Evolutionary conservation across 2,888 invertebrate species (phyloP).

Genomic region (Pycnomerus fuliginosus): DNA sequence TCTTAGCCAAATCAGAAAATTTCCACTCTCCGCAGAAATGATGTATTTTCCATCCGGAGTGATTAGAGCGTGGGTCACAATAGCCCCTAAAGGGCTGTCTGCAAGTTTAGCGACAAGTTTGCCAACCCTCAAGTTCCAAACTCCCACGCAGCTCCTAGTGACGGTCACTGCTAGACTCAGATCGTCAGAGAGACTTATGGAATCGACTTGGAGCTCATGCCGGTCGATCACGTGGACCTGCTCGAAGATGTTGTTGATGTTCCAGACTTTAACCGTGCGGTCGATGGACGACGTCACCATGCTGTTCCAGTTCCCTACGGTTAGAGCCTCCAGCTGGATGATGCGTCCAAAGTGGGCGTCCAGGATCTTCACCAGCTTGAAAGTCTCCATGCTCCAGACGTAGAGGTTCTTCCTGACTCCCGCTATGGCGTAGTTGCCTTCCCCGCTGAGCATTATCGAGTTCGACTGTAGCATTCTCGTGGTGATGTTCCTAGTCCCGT

Average conservation of each 20-base stretch:
- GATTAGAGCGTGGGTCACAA: conserved; percentile 89
- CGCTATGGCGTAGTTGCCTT: conserved; percentile 89
- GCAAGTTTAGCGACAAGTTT: conserved; percentile 83
- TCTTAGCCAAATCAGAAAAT: conserved; percentile 86
- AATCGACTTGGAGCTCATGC: conserved; percentile 93
- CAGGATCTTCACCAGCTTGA: conserved; percentile 82
- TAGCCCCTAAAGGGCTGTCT: conserved; percentile 89
- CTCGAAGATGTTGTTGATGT: conserved; percentile 97
- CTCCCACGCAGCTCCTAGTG: conserved; percentile 90
- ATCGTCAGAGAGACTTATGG: conserved; percentile 79
- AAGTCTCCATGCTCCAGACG: conserved; percentile 85
- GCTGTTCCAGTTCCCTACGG: conserved; percentile 87
- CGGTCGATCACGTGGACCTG: conserved; percentile 95
- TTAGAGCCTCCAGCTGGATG: conserved; percentile 85
- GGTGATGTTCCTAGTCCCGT: conserved; percentile 90
- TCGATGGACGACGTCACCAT: conserved; percentile 97
- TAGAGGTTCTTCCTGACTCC: conserved; percentile 92
- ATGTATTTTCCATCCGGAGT: conserved; percentile 84
- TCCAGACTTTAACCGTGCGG: conserved; percentile 98
- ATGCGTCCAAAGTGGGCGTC: conserved; percentile 98
- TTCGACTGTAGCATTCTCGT: conserved; percentile 89
- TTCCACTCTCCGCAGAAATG: conserved; percentile 89
- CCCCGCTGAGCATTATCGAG: conserved; percentile 88
- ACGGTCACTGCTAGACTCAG: conserved; percentile 85
- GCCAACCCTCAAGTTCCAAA: conserved; percentile 90